These are phyloP conservation scores for Arrhopalites spinosus DNA, from an alignment of 2,888 invertebrate species.

Conservation along the genomic window DNA sequence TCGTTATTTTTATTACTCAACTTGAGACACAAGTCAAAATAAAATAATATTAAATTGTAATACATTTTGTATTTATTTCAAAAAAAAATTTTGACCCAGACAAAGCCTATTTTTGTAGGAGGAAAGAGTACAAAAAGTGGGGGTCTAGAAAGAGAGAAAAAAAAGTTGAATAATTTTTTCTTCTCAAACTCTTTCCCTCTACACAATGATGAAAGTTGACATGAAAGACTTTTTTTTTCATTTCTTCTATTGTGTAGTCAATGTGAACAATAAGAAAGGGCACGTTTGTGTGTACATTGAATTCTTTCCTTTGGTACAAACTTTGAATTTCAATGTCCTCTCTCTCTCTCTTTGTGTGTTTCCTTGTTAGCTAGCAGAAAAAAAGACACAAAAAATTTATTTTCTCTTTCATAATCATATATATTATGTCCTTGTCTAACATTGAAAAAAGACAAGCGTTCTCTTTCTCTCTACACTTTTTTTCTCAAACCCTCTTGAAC, in stretches of 20 bases:
- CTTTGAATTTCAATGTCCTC: slow-evolving; percentile 12
- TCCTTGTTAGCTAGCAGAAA: background rate
- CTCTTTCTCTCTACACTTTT: too few species aligned
- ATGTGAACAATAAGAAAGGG: background rate
- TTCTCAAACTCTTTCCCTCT: background rate
- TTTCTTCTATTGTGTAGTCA: background rate
- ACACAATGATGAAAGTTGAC: slow-evolving; percentile 12
- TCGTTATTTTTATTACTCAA: too few species aligned
- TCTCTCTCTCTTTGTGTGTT: background rate
- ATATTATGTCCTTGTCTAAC: too few species aligned
- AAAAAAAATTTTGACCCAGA: too few species aligned
- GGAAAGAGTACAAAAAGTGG: background rate
- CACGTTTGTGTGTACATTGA: background rate
- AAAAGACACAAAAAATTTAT: background rate
- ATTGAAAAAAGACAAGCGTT: too few species aligned
- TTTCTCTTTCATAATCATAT: too few species aligned
- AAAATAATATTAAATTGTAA: too few species aligned
- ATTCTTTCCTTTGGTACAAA: background rate
- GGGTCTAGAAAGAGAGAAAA: background rate
- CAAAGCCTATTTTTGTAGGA: too few species aligned
- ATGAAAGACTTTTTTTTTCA: background rate
- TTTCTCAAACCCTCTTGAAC: too few species aligned
- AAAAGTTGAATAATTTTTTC: background rate
- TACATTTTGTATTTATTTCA: too few species aligned
- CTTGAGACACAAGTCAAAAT: too few species aligned